Base-by-base conservation (phyloP, 2,888 invertebrate species). In the Palloptera scutellata region DNA sequence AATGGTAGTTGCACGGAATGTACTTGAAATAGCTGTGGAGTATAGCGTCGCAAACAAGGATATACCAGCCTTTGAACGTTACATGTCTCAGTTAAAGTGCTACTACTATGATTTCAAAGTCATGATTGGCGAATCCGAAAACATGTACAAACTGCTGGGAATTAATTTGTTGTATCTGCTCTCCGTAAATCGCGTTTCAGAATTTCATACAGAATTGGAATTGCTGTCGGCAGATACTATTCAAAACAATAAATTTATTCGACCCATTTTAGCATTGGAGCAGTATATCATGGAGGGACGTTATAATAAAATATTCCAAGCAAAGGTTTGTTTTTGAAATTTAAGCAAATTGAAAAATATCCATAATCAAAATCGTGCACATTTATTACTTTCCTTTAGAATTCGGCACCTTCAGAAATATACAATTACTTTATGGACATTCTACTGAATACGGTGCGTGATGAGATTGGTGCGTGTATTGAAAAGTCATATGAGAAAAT, bases 201-300 rank as follows among this genome's bases (percentile, higher is more conserved):
- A 99, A 85, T 99, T 99, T 85, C 99, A 99, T 82, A 98, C 98
- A 1, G 98, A 98, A 84, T 85, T 99, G 73, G 99, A 99, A 83
- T 88, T 97, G 40, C 87, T 99, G 43, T 94, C 97, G 0, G 92
- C 94, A 5, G 94, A 96, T 81, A 93, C 94, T 64, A 93, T 98
- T 75, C 92, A 96, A 82, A 92, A 91, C 61, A 97, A 98, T 83
- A 91, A 95, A 17, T 99, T 96, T 83, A 96, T 99, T 67, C 90
- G 92, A 71, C 97, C 98, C 81, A 97, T 98, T 0, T 88, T 99
- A 12, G 95, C 96, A 10, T 88, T 99, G 79, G 99, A 99, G 80
- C 99, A 99, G 84, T 98, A 97, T 84, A 88, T 99, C 64, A 99
- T 99, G 98, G 99, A 99, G 84, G 99, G 99, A 59, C 96, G 97